Conservation (phyloP, 2,797 vertebrate species). For the Melanitta fusca region DNA sequence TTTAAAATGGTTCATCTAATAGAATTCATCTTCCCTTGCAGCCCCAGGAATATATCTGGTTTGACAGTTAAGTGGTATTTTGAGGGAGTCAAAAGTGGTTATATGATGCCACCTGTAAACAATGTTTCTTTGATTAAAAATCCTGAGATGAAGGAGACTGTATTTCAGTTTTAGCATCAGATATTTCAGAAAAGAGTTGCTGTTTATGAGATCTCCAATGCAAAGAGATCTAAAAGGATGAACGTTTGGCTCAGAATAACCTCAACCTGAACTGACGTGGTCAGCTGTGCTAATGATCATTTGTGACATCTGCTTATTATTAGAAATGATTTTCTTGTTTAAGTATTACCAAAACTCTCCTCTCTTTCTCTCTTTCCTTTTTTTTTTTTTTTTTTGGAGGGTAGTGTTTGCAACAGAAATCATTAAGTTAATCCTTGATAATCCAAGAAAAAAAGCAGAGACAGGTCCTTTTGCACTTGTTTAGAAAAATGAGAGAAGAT, state of each 20-base stretch:
- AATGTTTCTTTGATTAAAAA: not conserved
- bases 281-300: not conserved
- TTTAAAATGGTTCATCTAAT: not conserved
- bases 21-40: not conserved
- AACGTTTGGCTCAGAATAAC: not conserved
- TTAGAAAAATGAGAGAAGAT: not conserved
- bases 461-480: not conserved
- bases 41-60: not conserved
- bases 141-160: not conserved
- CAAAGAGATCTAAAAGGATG: not conserved
- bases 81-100: not conserved
- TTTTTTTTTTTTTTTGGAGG: not conserved
- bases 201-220: not conserved
- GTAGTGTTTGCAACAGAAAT: not conserved
- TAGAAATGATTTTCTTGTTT: not conserved
- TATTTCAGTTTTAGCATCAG: not conserved
- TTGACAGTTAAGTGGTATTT: not conserved
- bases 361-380: not conserved
- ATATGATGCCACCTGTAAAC: not conserved
- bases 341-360: not conserved
- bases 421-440: slow-evolving; percentile 4
- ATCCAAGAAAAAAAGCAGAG: not conserved
- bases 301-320: not conserved
- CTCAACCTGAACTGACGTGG: not conserved
- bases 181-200: not conserved